phyloP scores from a whole-genome alignment of 2,888 invertebrate species.

The Tachina lurida region DNA sequence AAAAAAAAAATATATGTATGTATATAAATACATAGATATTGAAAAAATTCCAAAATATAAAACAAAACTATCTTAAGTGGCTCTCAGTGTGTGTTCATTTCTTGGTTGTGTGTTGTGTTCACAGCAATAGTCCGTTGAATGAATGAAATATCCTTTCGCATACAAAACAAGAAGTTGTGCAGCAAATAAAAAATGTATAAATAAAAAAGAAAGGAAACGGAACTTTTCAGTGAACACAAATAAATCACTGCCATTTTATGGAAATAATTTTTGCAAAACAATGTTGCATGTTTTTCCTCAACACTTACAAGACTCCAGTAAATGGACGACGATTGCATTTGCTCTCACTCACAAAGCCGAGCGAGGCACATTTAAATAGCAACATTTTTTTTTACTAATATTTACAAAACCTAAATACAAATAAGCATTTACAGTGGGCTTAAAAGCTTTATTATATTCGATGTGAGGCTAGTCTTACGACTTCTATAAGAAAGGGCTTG shows the following conservation, averaged over 20 bases:
- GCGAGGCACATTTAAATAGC: background rate
- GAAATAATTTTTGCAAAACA: constrained; percentile 74
- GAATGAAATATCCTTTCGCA: constrained; percentile 59
- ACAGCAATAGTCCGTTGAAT: constrained; percentile 53
- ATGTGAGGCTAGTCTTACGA: no score
- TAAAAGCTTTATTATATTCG: no score
- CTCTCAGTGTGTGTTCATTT: constrained; percentile 3
- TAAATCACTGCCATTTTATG: constrained; percentile 75
- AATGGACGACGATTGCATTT: background rate
- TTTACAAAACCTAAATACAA: constrained; percentile 8
- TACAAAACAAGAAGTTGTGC: constrained; percentile 51
- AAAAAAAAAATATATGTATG: no score
- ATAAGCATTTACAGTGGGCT: background rate
- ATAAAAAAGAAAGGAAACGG: constrained; percentile 72
- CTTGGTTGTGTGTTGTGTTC: constrained; percentile 31
- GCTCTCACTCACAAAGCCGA: constrained; percentile 13
- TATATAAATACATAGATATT: background rate
- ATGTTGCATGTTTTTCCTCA: constrained; percentile 72
- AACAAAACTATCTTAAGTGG: constrained; percentile 46
- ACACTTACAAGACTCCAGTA: constrained; percentile 45
- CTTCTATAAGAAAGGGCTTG: background rate
- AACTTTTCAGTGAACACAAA: constrained; percentile 75
- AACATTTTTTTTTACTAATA: background rate
- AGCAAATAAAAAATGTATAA: background rate
- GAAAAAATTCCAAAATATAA: constrained; percentile 47